These are phyloP conservation scores for Patiria pectinifera DNA, from an alignment of 53 echinoderm and acorn worm genomes.

Conservation along the genomic window DNA sequence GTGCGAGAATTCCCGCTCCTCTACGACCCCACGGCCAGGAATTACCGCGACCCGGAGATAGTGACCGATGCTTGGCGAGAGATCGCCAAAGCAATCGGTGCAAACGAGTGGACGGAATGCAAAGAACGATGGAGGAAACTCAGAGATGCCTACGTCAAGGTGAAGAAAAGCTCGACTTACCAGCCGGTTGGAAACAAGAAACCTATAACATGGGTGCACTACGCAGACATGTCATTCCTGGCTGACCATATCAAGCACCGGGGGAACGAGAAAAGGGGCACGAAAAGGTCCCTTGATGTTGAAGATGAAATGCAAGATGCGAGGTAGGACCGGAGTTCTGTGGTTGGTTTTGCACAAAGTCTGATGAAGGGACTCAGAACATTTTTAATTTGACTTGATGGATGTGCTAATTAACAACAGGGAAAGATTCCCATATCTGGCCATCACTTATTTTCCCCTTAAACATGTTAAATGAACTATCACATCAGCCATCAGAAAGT, in stretches of 20 bases:
- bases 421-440: no score
- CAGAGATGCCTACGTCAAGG: slow-evolving; percentile 32
- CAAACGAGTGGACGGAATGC: not conserved
- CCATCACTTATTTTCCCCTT: no score
- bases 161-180: not conserved
- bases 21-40: slow-evolving; percentile 3
- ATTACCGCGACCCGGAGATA: not conserved
- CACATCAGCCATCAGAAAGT: no score
- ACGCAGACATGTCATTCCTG: slow-evolving; percentile 3
- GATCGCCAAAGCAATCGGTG: not conserved
- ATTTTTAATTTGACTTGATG: no score
- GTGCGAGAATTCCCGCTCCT: slow-evolving; percentile 17
- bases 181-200: not conserved
- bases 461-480: no score
- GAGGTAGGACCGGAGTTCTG: not conserved
- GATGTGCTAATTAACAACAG: no score
- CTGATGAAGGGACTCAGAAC: no score
- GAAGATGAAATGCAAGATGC: not conserved
- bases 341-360: no score
- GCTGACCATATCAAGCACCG: slow-evolving; percentile 19
- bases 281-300: not conserved
- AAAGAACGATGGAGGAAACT: slow-evolving; percentile 30
- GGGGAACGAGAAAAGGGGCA: not conserved
- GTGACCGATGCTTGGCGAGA: not conserved
- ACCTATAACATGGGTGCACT: not conserved